Evolutionary conservation across 2,113 vertebrate species (phyloP).

Genomic region (Turdus rufiventris): DNA sequence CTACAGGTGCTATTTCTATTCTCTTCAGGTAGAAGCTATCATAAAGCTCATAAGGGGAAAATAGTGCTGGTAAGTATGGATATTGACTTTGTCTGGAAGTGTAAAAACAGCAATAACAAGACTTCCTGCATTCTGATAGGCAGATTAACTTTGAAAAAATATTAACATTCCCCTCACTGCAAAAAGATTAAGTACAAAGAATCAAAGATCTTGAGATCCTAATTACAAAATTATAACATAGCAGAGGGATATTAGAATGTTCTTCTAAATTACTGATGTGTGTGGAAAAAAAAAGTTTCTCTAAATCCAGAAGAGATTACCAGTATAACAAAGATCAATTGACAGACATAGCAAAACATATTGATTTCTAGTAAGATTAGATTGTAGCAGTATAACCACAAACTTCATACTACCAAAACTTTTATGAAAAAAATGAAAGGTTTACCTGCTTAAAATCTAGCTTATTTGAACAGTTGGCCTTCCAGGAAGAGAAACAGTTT

Average conservation of each 20-base stretch:
- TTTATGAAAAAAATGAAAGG: not conserved
- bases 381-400: not conserved
- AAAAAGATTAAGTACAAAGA: not conserved
- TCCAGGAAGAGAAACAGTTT: not conserved
- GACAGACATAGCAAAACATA: not conserved
- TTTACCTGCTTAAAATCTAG: not conserved
- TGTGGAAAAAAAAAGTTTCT: not conserved
- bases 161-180: not conserved
- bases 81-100: not conserved
- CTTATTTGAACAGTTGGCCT: not conserved
- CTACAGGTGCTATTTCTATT: not conserved
- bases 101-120: not conserved
- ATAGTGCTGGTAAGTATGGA: not conserved
- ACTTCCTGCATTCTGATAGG: not conserved
- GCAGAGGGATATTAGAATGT: not conserved
- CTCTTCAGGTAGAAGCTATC: not conserved
- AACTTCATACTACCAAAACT: not conserved
- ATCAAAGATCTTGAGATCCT: not conserved
- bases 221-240: not conserved
- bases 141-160: not conserved
- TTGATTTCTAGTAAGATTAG: not conserved
- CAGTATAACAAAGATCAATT: not conserved
- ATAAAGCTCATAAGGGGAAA: not conserved
- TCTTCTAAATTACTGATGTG: not conserved
- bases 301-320: not conserved